Percentiles rank a stretch among this genome's conserved stretches.
Evolutionary conservation across 2,113 vertebrate species (phyloP).

Genomic region (Pholis gunnellus): DNA sequence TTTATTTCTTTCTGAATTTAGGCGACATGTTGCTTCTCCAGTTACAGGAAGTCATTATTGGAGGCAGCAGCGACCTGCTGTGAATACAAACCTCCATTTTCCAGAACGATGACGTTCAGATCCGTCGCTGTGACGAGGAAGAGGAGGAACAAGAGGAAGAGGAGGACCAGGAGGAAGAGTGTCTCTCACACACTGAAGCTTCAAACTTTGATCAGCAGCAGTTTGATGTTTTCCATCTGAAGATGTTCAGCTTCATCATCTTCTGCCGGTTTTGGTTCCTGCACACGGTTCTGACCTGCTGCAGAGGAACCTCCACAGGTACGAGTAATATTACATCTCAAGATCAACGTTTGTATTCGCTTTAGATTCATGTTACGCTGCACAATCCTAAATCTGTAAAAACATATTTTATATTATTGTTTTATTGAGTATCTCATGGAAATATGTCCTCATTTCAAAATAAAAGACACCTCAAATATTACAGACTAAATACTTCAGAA

Average conservation of each 20-base stretch:
- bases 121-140: too few relatives aligned
- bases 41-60: too few relatives aligned
- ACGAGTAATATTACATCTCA: not conserved
- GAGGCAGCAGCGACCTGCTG: too few relatives aligned
- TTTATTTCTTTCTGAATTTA: too few relatives aligned
- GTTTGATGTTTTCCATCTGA: not conserved
- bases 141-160: too few relatives aligned
- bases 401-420: not conserved
- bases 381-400: not conserved
- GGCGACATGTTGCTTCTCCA: too few relatives aligned
- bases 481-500: not conserved
- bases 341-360: not conserved
- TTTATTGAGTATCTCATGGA: not conserved
- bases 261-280: conserved; percentile 38
- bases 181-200: not conserved
- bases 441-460: not conserved
- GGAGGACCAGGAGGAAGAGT: conserved; percentile 5
- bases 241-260: conserved; percentile 42
- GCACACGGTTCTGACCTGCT: conserved; percentile 6
- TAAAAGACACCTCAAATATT: not conserved
- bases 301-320: conserved; percentile 46
- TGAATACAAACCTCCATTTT: not conserved
- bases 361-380: not conserved
- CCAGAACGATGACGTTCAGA: not conserved
- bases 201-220: not conserved